Evolutionary conservation across 2,888 invertebrate species (phyloP), one percentile per base, ranked within the genome.

Genomic region (Noctua pronuba): DNA sequence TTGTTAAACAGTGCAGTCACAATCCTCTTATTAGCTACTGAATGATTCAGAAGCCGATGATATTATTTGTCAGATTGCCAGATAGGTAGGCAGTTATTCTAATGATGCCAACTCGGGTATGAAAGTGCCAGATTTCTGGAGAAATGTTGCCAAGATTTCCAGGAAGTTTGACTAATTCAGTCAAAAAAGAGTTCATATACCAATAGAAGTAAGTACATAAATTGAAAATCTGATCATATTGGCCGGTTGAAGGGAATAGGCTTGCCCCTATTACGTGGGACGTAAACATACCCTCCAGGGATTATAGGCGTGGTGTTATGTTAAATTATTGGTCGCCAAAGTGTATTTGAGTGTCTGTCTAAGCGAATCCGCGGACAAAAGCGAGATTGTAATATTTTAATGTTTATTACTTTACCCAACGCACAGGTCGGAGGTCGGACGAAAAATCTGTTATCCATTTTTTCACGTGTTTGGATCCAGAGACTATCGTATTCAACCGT

Each of bases 41-140:
- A 85, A 64, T 73, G 64, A 81, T 73, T 35, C 38, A 16, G 16
- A 64, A 44, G 41, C 13, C 28, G 46, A 64, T 46, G 21, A 52
- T 38, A 41, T 68, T 58, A 74, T 13, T 85, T 85, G 82, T 73
- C 62, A 85, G n/a, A 41, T 81, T 76, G 82, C 85, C 85, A 75
- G 81, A 35, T 49, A 38, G 24, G 60, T 31, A 60, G 44, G 52
- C 6, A 58, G 35, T 41, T 44, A 18, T 46, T 70, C 13, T 44
- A 35, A 13, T 38, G 52, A 41, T 35, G 73, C 79, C 55, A 66
- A 60, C 49, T 64, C 46, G 16, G 28, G 21, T 52, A 44, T 55
- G 35, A 67, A 49, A 73, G 24, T 62, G 52, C 38, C 58, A 84
- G 31, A 55, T 35, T 21, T 60, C 69, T 78, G 79, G 81, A 83